Evolutionary conservation across 2,888 invertebrate species (phyloP).

Genomic region (Drosophila incognita): DNA sequence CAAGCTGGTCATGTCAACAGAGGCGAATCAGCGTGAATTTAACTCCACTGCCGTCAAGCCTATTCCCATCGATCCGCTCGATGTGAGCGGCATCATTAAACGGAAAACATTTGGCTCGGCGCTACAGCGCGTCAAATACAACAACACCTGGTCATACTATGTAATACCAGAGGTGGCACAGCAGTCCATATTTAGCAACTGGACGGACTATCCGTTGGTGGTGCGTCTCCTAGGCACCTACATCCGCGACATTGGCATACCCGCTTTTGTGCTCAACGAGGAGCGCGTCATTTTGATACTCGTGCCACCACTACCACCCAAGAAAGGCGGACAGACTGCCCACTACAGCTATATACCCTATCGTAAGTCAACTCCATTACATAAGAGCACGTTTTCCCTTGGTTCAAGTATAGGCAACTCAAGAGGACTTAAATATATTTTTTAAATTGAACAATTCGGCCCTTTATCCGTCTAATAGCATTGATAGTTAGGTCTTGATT

Average conservation of each 20-base stretch:
- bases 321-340: constrained; percentile 67
- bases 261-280: constrained; percentile 79
- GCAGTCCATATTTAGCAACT: constrained; percentile 81
- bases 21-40: constrained; percentile 66
- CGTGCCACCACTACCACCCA: constrained; percentile 83
- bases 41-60: constrained; percentile 72
- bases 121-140: constrained; percentile 76
- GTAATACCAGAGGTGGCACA: constrained; percentile 83
- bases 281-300: constrained; percentile 80
- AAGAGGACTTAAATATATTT: neutral
- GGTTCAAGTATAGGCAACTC: neutral
- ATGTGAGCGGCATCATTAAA: constrained; percentile 67
- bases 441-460: neutral
- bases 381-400: neutral
- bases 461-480: neutral
- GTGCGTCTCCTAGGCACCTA: constrained; percentile 82
- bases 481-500: neutral
- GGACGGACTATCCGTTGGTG: constrained; percentile 81
- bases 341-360: constrained; percentile 82
- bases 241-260: constrained; percentile 82
- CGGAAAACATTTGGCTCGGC: constrained; percentile 76
- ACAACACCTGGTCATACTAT: constrained; percentile 81
- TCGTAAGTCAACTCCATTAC: constrained; percentile 61
- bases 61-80: constrained; percentile 78
- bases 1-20: constrained; percentile 71